phyloP scores from a whole-genome alignment of 2,113 vertebrate genomes.

The Aleadryas rufinucha region DNA sequence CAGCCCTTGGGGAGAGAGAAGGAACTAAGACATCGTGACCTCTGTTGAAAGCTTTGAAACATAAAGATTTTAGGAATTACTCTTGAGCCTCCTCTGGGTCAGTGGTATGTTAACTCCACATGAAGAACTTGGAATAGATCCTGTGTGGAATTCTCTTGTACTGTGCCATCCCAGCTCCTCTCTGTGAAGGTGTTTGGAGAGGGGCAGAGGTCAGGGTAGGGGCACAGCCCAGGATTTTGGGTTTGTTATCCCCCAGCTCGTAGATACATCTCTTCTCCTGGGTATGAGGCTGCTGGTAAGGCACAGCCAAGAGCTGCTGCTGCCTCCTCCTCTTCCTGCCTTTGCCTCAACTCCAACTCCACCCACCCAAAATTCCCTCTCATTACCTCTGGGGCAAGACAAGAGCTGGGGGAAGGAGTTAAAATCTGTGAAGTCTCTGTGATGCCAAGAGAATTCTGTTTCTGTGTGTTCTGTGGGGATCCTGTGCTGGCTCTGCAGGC shows the following conservation, averaged over 20 bases:
- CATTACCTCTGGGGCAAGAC: not conserved
- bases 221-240: not conserved
- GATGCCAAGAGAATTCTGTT: not conserved
- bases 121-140: not conserved
- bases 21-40: fast-evolving
- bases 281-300: not conserved
- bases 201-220: not conserved
- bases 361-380: not conserved
- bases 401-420: fast-evolving
- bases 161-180: not conserved
- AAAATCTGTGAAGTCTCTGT: not conserved
- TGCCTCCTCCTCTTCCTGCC: not conserved
- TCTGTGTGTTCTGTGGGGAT: not conserved
- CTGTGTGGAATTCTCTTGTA: fast-evolving
- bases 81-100: not conserved
- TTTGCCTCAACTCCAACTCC: not conserved
- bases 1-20: not conserved
- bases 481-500: not conserved
- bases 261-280: not conserved
- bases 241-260: not conserved
- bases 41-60: not conserved
- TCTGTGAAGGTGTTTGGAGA: not conserved
- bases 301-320: not conserved
- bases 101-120: not conserved
- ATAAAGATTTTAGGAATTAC: not conserved